Conservation (phyloP, 2,797 vertebrate species). For the Cheracebus regulus region DNA sequence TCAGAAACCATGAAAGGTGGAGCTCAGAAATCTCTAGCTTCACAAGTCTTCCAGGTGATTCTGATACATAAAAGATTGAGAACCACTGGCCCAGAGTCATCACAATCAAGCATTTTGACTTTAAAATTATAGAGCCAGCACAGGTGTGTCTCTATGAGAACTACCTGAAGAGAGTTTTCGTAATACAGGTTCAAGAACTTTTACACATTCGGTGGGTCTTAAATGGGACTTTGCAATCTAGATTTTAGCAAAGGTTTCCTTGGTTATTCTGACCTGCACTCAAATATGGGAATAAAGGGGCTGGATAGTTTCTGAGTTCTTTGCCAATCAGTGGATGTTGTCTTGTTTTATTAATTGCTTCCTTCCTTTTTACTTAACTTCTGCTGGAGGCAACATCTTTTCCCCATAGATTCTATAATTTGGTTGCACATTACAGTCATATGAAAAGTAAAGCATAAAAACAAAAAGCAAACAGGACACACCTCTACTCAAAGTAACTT, state of each 20-base stretch:
- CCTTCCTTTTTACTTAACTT: not conserved
- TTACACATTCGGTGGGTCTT: not conserved
- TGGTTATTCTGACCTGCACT: not conserved
- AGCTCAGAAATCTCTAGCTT: not conserved
- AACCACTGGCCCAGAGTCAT: not conserved
- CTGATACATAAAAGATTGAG: not conserved
- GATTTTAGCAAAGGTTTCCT: not conserved
- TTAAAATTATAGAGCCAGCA: not conserved
- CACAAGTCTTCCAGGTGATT: not conserved
- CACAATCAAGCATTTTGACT: not conserved
- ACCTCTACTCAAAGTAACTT: not conserved
- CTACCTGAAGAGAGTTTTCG: not conserved
- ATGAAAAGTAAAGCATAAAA: not conserved
- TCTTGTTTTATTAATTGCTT: not conserved
- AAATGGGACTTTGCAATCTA: not conserved
- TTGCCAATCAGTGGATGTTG: not conserved
- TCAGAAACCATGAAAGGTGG: not conserved
- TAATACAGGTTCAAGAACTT: not conserved
- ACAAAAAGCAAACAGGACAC: not conserved
- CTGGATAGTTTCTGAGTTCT: not conserved
- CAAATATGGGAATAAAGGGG: not conserved
- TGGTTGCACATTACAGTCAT: not conserved
- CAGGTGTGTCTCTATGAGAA: not conserved
- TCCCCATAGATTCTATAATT: not conserved
- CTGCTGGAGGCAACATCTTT: not conserved